Conservation (phyloP, 2,888 invertebrate species). For the Tanypteryx hageni region DNA sequence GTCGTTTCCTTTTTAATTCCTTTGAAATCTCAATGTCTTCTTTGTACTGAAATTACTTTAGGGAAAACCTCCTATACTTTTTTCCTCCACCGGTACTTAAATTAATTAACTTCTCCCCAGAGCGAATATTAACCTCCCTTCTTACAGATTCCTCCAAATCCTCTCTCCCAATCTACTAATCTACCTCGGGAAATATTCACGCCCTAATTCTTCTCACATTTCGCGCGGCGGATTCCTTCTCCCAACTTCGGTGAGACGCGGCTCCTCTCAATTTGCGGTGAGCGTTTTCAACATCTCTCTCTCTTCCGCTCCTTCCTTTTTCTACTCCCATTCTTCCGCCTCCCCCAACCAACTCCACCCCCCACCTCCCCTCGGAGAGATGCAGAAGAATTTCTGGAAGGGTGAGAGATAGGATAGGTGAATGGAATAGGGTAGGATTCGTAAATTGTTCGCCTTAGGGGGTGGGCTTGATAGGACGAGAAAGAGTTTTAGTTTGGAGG, state of each 20-base stretch:
- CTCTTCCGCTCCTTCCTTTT: not conserved
- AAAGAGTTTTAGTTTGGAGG: no score
- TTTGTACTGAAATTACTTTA: no score
- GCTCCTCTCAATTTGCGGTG: slow-evolving; percentile 23
- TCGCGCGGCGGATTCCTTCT: not conserved
- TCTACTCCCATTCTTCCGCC: not conserved
- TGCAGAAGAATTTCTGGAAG: not conserved
- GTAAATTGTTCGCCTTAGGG: no score
- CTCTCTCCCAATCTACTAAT: not conserved
- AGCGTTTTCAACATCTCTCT: not conserved
- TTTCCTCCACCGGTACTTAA: not conserved
- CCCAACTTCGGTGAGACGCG: not conserved
- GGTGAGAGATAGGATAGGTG: no score
- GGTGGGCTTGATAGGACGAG: no score
- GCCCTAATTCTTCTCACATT: slow-evolving; percentile 49
- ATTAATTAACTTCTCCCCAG: slow-evolving; percentile 26
- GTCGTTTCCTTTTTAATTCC: no score
- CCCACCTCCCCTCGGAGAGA: not conserved
- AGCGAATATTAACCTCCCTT: not conserved
- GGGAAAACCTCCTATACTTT: not conserved
- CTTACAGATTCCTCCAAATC: not conserved
- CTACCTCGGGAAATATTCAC: slow-evolving; percentile 46
- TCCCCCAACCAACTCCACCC: not conserved
- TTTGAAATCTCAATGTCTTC: no score
- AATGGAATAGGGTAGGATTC: no score